phyloP scores from a whole-genome alignment of 2,797 vertebrate species.

The Myotis planiceps region DNA sequence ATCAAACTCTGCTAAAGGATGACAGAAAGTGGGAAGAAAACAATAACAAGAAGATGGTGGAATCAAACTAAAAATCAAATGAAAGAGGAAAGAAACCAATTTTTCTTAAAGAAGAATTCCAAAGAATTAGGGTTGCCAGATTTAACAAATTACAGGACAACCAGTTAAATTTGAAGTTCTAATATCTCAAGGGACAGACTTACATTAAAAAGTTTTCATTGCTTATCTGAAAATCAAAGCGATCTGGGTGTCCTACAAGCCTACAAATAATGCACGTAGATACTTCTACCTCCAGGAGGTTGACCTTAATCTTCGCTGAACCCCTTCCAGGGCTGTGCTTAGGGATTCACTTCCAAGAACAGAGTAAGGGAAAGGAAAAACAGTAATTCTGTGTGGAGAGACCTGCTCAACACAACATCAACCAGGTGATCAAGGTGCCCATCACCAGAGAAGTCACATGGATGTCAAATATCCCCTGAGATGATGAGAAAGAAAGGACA shows the following conservation, averaged over 20 bases:
- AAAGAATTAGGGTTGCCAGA: background rate
- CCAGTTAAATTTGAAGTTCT: background rate
- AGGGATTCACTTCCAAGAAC: background rate
- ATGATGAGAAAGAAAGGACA: background rate
- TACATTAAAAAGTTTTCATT: background rate
- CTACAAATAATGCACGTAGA: background rate
- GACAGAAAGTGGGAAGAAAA: slow-evolving; percentile 31
- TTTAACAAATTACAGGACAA: background rate
- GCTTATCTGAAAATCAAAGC: slow-evolving; percentile 30
- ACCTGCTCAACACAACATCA: background rate
- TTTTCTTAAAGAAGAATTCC: slow-evolving; percentile 32
- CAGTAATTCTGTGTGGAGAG: background rate
- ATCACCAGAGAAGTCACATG: background rate
- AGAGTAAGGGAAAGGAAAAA: background rate
- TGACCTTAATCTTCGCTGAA: background rate
- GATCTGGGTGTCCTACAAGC: background rate
- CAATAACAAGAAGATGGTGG: background rate
- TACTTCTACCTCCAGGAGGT: background rate
- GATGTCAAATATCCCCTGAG: background rate
- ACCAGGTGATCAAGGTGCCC: background rate
- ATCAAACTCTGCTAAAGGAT: slow-evolving; percentile 29
- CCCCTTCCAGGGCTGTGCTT: background rate
- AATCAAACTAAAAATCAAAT: background rate
- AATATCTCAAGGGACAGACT: background rate
- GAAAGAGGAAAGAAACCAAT: background rate